Evolutionary conservation across 2,888 invertebrate genomes (phyloP).

Genomic region (Bombyx huttoni): DNA sequence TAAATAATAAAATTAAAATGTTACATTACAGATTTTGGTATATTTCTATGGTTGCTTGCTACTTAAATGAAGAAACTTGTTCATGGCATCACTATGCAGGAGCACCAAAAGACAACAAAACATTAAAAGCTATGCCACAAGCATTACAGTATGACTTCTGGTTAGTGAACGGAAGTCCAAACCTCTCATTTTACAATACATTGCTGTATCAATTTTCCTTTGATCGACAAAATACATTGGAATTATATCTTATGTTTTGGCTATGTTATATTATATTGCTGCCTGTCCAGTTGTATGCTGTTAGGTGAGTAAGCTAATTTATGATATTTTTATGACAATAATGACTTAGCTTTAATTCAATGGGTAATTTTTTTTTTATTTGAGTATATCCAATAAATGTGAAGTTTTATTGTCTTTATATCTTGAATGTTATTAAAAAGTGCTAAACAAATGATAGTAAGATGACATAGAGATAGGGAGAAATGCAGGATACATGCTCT

Average conservation of each 20-base stretch:
- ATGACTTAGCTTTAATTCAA: background rate
- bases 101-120: conserved; percentile 41
- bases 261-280: conserved; percentile 87
- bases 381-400: no score
- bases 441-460: no score
- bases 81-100: conserved; percentile 84
- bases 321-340: conserved; percentile 1
- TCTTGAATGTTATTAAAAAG: no score
- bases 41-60: conserved; percentile 93
- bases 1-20: background rate
- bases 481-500: no score
- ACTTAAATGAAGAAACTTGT: conserved; percentile 83
- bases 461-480: no score
- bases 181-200: conserved; percentile 87
- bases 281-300: conserved; percentile 93
- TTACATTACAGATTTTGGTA: conserved; percentile 88
- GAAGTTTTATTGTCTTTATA: no score
- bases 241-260: conserved; percentile 91
- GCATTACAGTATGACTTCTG: conserved; percentile 86
- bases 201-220: conserved; percentile 97
- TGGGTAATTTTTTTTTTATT: no score
- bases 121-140: conserved; percentile 44
- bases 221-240: conserved; percentile 93
- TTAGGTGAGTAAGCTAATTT: conserved; percentile 49
- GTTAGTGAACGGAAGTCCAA: conserved; percentile 97